Percentiles rank a stretch among this genome's conserved stretches.
phyloP scores from a whole-genome alignment of 2,797 vertebrate genomes.

The Mormyrus proboscirostris region DNA sequence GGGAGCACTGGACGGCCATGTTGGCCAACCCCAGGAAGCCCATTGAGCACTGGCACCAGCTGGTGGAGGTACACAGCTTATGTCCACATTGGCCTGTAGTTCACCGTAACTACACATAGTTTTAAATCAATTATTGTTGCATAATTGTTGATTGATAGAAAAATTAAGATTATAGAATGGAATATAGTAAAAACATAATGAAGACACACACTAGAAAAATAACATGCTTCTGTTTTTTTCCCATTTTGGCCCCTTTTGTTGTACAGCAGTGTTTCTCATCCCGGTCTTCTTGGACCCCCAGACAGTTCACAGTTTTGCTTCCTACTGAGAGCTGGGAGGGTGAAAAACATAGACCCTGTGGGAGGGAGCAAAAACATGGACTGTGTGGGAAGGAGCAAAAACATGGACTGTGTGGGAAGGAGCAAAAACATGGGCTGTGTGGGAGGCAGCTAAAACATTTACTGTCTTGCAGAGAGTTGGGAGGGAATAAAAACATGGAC shows the following conservation, averaged over 20 bases:
- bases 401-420: neutral
- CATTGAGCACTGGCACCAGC: slow-evolving; percentile 88
- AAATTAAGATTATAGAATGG: neutral
- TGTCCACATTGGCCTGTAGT: neutral
- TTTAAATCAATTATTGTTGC: neutral
- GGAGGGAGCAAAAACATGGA: neutral
- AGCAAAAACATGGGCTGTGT: neutral
- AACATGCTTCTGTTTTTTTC: neutral
- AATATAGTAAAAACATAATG: neutral
- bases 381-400: neutral
- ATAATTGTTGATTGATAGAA: neutral
- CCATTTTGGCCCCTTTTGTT: neutral
- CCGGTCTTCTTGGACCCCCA: neutral
- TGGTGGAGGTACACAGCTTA: slow-evolving; percentile 71
- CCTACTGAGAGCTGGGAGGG: neutral
- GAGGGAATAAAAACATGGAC: neutral
- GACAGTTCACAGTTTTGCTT: neutral
- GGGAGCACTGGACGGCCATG: slow-evolving; percentile 91
- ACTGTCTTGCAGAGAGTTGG: too few relatives aligned
- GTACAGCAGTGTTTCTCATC: neutral
- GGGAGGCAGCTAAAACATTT: neutral
- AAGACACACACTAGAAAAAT: neutral
- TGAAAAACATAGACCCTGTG: neutral
- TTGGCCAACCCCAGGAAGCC: slow-evolving; percentile 86
- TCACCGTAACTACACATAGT: neutral